Conservation (phyloP, 1,140 invertebrate species). For the Bombus difficillimus region DNA sequence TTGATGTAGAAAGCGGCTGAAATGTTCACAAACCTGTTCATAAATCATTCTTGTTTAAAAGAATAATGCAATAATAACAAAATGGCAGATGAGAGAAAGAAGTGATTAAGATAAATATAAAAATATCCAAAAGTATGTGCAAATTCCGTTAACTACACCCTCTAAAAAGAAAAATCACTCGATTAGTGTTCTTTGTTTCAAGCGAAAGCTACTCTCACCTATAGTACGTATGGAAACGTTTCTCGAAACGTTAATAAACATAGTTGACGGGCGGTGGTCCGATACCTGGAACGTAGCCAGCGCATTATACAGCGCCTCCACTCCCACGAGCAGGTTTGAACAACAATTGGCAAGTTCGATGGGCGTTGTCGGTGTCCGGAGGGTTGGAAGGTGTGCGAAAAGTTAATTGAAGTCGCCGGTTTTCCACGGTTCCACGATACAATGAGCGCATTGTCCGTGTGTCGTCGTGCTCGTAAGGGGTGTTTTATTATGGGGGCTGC, state of each 20-base stretch:
- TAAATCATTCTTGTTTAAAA: no score
- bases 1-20: no score
- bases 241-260: slow-evolving; percentile 17
- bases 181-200: no score
- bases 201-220: no score
- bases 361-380: slow-evolving; percentile 65
- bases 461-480: slow-evolving; percentile 69
- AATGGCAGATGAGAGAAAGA: no score
- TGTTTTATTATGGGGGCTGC: slow-evolving; percentile 79
- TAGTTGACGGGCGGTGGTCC: background rate
- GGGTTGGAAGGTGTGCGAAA: slow-evolving; percentile 66
- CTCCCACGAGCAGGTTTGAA: slow-evolving; percentile 70
- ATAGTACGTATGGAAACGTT: no score
- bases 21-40: no score
- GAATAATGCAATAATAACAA: no score
- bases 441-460: slow-evolving; percentile 75
- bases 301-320: slow-evolving; percentile 53
- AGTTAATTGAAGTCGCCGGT: slow-evolving; percentile 78
- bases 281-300: slow-evolving; percentile 34
- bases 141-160: background rate
- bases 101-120: background rate
- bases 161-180: background rate
- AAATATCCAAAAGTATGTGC: background rate
- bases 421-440: slow-evolving; percentile 71
- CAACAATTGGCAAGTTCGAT: slow-evolving; percentile 70